phyloP scores from a whole-genome alignment of 2,113 vertebrate genomes.

The Ictalurus furcatus region DNA sequence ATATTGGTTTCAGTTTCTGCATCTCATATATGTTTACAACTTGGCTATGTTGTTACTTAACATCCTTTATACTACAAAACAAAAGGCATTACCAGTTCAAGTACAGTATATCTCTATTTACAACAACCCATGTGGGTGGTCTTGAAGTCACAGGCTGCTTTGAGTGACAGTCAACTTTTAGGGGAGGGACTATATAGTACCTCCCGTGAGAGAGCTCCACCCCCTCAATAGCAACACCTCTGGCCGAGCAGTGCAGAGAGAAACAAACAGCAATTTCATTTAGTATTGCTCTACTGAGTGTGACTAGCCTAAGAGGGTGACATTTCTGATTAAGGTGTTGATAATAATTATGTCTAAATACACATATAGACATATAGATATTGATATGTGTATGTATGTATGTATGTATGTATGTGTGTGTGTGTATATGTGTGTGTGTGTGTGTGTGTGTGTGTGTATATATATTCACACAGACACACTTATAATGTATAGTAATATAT shows the following conservation, averaged over 20 bases:
- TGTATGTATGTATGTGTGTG: not conserved
- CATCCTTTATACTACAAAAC: constrained; percentile 67
- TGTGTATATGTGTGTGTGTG: not conserved
- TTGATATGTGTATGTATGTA: not conserved
- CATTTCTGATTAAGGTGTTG: not conserved
- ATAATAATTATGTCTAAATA: not conserved
- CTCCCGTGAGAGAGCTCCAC: constrained; percentile 2
- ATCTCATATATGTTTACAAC: constrained; percentile 67
- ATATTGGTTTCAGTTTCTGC: constrained; percentile 62
- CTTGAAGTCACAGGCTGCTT: constrained; percentile 51
- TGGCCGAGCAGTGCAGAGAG: constrained; percentile 55
- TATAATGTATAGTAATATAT: constrained; percentile 15
- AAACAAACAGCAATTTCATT: constrained; percentile 63
- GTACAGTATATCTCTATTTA: constrained; percentile 74
- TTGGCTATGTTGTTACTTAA: constrained; percentile 63
- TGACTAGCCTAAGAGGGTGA: constrained; percentile 48
- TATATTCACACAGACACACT: not conserved
- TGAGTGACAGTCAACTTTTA: constrained; percentile 52
- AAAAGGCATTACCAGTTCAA: constrained; percentile 68
- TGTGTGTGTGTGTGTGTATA: not conserved
- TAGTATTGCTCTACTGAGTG: constrained; percentile 72
- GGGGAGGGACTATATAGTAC: constrained; percentile 20
- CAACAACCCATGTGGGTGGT: constrained; percentile 52
- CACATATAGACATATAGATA: constrained; percentile 9
- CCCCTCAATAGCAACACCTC: constrained; percentile 29